phyloP scores from a whole-genome alignment of 2,113 vertebrate genomes.

The Brachionichthys hirsutus region DNA sequence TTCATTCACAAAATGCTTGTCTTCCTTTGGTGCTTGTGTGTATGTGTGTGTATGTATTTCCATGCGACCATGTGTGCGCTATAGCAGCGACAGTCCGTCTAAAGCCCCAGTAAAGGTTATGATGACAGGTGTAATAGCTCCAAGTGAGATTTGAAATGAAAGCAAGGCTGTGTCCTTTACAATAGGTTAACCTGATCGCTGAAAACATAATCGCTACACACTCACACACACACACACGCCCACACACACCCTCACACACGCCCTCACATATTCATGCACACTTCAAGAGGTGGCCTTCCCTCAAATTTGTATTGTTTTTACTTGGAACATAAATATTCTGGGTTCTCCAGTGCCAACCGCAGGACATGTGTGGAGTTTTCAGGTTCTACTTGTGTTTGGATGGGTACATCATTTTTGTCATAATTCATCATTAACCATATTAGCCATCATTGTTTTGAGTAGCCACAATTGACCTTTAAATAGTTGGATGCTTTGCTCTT shows the following conservation, averaged over 20 bases:
- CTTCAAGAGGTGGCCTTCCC: too few relatives aligned
- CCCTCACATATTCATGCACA: not conserved
- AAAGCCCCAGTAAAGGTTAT: constrained; percentile 34
- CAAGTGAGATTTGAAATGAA: constrained; percentile 17
- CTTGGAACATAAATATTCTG: too few relatives aligned
- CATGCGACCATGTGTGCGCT: constrained; percentile 14
- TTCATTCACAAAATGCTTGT: too few relatives aligned
- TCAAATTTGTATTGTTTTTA: too few relatives aligned
- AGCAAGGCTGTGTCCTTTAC: constrained; percentile 28
- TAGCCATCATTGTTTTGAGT: too few relatives aligned
- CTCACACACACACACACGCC: constrained; percentile 11
- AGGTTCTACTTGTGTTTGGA: too few relatives aligned
- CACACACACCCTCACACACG: not conserved
- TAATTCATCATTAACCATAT: too few relatives aligned
- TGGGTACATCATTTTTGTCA: too few relatives aligned
- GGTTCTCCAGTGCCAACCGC: too few relatives aligned
- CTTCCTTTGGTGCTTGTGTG: not conserved
- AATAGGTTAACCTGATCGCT: constrained; percentile 27
- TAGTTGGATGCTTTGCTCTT: too few relatives aligned
- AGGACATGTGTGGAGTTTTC: too few relatives aligned
- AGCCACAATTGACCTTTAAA: too few relatives aligned
- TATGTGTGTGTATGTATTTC: not conserved
- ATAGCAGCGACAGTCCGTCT: not conserved
- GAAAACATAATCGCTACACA: constrained; percentile 11
- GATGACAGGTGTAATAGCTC: constrained; percentile 36